phyloP scores from a whole-genome alignment of 2,888 invertebrate genomes.

The Pseudoips prasinana region DNA sequence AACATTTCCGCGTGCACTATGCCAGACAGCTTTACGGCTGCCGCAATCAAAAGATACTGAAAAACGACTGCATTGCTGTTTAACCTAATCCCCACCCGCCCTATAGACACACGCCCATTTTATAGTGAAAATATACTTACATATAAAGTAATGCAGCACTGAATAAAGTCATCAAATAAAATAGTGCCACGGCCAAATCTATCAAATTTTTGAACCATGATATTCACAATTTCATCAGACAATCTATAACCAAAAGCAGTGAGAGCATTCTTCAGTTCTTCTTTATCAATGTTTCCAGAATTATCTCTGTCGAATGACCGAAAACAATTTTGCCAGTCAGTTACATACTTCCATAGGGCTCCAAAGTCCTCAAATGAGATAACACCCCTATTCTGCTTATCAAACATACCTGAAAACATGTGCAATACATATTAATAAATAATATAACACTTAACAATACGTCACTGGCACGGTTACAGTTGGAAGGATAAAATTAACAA shows the following conservation, averaged over 20 bases:
- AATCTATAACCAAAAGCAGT: slow-evolving; percentile 94
- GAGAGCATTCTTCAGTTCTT: slow-evolving; percentile 95
- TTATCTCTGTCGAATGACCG: slow-evolving; percentile 96
- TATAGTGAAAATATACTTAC: too few species aligned
- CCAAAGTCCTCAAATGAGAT: slow-evolving; percentile 98
- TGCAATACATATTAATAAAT: too few species aligned
- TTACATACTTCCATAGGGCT: slow-evolving; percentile 98
- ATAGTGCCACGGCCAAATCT: slow-evolving; percentile 94
- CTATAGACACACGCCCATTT: too few species aligned
- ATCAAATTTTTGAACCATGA: slow-evolving; percentile 96
- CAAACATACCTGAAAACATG: slow-evolving; percentile 91
- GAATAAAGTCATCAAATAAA: slow-evolving; percentile 99
- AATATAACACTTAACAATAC: too few species aligned
- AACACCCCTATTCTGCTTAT: slow-evolving; percentile 92
- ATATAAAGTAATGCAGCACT: slow-evolving; percentile 95
- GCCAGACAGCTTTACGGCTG: too few species aligned
- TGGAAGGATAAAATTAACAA: too few species aligned
- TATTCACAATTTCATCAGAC: slow-evolving; percentile 90
- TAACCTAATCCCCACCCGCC: too few species aligned
- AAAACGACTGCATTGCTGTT: too few species aligned
- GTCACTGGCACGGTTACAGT: too few species aligned
- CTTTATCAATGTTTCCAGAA: slow-evolving; percentile 94
- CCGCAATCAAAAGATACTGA: too few species aligned
- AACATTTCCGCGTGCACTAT: too few species aligned
- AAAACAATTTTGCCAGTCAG: slow-evolving; percentile 98